Percentiles rank a stretch among this genome's conserved stretches.
These are phyloP conservation scores for Lasioglossum oenotherae DNA, from an alignment of 2,888 invertebrate species.

Conservation along the genomic window DNA sequence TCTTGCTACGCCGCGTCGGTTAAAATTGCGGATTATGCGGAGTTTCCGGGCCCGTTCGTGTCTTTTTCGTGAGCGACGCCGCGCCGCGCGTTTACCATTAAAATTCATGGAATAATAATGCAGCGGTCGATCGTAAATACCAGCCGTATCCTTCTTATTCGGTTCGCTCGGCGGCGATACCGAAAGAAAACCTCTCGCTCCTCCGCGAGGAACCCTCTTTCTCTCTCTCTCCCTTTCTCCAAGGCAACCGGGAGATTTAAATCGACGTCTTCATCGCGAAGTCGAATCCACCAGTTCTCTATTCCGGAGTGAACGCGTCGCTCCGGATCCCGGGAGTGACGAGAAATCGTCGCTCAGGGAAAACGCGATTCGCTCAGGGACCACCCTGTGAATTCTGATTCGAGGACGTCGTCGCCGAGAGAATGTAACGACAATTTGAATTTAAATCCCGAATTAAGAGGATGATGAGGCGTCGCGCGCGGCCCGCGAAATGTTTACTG, in stretches of 20 bases:
- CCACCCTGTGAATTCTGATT: constrained; percentile 23
- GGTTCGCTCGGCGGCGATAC: constrained; percentile 41
- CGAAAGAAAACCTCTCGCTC: not conserved
- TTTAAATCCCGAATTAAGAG: constrained; percentile 55
- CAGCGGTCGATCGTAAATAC: constrained; percentile 76
- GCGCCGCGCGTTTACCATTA: constrained; percentile 74
- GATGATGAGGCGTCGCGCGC: constrained; percentile 28
- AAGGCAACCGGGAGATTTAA: not conserved
- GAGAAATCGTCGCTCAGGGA: not conserved
- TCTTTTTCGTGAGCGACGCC: constrained; percentile 41
- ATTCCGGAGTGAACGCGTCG: constrained; percentile 13
- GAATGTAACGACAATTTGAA: constrained; percentile 54
- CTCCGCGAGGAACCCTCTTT: not conserved
- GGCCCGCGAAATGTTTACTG: constrained; percentile 40
- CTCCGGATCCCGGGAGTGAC: not conserved
- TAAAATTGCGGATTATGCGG: constrained; percentile 77
- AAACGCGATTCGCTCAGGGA: not conserved
- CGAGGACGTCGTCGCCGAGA: constrained; percentile 19
- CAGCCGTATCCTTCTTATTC: constrained; percentile 64
- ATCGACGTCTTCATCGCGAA: constrained; percentile 14
- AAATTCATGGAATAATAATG: constrained; percentile 83
- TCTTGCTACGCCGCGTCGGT: constrained; percentile 66
- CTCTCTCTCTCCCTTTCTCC: not conserved
- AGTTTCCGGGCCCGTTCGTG: constrained; percentile 48
- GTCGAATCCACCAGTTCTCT: not conserved